A percentile compares a stretch with the other conserved stretches of the same genome.
These are phyloP conservation scores for Spodoptera littoralis DNA, from an alignment of 2,888 invertebrate genomes.

Conservation along the genomic window DNA sequence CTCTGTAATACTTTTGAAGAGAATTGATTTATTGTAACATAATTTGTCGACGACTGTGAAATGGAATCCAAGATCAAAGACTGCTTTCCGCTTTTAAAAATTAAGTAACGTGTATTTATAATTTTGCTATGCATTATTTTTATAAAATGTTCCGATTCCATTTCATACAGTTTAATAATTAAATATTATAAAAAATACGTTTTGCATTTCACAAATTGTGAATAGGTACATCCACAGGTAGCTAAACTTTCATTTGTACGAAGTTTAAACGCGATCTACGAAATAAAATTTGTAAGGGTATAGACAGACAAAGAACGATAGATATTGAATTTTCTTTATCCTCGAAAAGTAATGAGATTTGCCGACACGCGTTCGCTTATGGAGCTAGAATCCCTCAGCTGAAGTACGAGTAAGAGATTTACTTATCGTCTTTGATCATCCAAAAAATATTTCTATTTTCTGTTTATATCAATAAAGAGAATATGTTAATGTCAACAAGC, in stretches of 20 bases:
- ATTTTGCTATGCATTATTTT: constrained; percentile 7
- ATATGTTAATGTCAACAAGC: constrained; percentile 32
- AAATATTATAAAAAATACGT: no score
- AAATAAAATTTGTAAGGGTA: constrained; percentile 73
- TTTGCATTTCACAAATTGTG: no score
- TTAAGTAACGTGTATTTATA: constrained; percentile 10
- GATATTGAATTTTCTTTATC: constrained; percentile 82
- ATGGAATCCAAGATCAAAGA: constrained; percentile 46
- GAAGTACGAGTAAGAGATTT: constrained; percentile 67
- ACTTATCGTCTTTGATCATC: constrained; percentile 75
- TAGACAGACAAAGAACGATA: constrained; percentile 73
- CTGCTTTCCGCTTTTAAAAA: constrained; percentile 13
- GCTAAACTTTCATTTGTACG: constrained; percentile 25
- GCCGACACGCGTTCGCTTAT: constrained; percentile 77
- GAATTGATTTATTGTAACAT: constrained; percentile 71
- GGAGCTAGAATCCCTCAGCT: constrained; percentile 66
- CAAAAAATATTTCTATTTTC: constrained; percentile 59
- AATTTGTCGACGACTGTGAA: constrained; percentile 60
- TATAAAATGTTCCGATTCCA: constrained; percentile 3
- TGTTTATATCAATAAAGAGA: constrained; percentile 53
- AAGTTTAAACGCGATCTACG: constrained; percentile 62
- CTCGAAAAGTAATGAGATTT: constrained; percentile 82
- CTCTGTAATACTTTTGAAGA: constrained; percentile 60
- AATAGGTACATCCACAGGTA: constrained; percentile 8
- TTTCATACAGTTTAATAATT: constrained; percentile 2